Evolutionary conservation across 2,113 vertebrate species (phyloP).

Genomic region (Aspidoscelis tigris): DNA sequence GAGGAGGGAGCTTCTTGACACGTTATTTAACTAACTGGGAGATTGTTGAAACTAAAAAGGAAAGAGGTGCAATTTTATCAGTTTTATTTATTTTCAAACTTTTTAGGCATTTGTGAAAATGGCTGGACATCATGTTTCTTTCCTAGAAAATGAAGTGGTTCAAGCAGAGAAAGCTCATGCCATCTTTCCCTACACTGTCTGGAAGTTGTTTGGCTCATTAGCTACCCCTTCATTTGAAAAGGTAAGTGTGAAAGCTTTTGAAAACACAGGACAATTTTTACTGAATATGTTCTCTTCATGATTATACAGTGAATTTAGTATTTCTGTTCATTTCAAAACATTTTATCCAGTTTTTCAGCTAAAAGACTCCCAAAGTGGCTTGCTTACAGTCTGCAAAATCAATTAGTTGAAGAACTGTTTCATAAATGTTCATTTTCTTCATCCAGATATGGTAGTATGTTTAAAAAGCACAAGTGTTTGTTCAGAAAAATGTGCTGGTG

Average conservation of each 20-base stretch:
- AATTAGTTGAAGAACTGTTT: background rate
- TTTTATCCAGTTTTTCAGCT: background rate
- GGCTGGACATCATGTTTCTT: slow-evolving; percentile 56
- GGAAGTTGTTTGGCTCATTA: slow-evolving; percentile 48
- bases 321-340: background rate
- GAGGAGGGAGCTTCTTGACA: background rate
- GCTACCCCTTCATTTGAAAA: slow-evolving; percentile 45
- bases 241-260: slow-evolving; percentile 55
- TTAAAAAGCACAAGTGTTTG: background rate
- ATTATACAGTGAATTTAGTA: background rate
- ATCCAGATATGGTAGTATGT: background rate
- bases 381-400: background rate
- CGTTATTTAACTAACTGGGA: background rate
- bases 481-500: background rate
- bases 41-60: background rate
- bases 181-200: slow-evolving; percentile 51
- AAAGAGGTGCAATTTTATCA: slow-evolving; percentile 17
- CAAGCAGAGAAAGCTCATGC: slow-evolving; percentile 55
- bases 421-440: background rate
- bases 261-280: background rate
- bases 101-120: slow-evolving; percentile 73
- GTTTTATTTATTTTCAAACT: background rate
- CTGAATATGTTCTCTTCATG: slow-evolving; percentile 21
- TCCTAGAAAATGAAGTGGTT: slow-evolving; percentile 65
- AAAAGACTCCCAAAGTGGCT: background rate